Conservation (phyloP, 2,113 vertebrate species). For the Polypterus senegalus region DNA sequence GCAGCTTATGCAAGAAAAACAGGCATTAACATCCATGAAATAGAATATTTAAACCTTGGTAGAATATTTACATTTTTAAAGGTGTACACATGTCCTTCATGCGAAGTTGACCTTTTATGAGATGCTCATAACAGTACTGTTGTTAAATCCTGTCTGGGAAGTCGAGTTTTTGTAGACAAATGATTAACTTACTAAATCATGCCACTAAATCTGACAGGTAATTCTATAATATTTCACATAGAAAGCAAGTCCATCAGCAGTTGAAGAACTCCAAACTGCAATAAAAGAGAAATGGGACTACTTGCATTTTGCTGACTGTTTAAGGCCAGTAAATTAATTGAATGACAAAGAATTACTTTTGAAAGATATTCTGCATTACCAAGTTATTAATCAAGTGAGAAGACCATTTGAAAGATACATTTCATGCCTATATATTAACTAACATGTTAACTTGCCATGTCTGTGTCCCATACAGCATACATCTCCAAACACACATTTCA, state of each 20-base stretch:
- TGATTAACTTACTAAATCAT: background rate
- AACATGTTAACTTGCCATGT: too few species aligned
- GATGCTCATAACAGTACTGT: background rate
- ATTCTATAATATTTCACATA: background rate
- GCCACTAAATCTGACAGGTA: background rate
- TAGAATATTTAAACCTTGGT: background rate
- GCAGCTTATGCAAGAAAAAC: too few species aligned
- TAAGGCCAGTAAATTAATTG: constrained; percentile 6
- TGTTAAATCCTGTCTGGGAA: background rate
- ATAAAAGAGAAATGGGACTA: constrained; percentile 4
- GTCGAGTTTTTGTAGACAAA: background rate
- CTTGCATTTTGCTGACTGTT: constrained; percentile 7
- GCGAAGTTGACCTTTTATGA: background rate
- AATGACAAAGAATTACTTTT: constrained; percentile 9
- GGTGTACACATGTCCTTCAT: background rate
- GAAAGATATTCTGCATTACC: constrained; percentile 10
- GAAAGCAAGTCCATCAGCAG: constrained; percentile 1
- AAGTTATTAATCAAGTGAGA: constrained; percentile 9
- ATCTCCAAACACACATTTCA: too few species aligned
- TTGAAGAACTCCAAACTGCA: constrained; percentile 5
- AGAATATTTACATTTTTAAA: background rate
- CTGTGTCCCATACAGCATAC: too few species aligned
- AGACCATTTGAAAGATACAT: constrained; percentile 8
- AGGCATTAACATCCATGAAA: too few species aligned
- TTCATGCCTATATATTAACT: too few species aligned